Percentiles rank a stretch among this genome's conserved stretches.
phyloP scores from a whole-genome alignment of 1,140 invertebrate genomes.

The Lasaia peninsularis region DNA sequence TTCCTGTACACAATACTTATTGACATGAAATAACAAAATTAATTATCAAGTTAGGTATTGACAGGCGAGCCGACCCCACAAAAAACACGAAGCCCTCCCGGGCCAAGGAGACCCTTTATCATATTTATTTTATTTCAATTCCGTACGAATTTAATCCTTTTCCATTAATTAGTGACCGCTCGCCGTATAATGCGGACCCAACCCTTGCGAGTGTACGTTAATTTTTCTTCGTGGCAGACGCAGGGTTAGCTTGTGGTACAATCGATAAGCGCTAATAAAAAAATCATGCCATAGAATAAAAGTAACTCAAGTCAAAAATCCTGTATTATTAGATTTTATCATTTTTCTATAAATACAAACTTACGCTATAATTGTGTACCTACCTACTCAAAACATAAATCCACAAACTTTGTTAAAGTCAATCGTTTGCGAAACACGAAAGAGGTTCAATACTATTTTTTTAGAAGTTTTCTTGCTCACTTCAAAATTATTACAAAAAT shows the following conservation, averaged over 20 bases:
- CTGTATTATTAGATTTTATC: no score
- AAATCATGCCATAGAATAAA: no score
- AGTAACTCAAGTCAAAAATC: no score
- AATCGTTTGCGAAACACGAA: no score
- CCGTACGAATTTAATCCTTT: slow-evolving; percentile 74
- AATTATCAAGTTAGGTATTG: slow-evolving; percentile 47
- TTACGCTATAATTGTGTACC: no score
- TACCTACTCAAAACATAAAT: no score
- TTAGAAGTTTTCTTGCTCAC: no score
- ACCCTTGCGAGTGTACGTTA: slow-evolving; percentile 48
- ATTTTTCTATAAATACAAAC: no score
- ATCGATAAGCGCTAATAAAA: neutral
- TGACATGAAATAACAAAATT: slow-evolving; percentile 33
- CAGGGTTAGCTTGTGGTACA: slow-evolving; percentile 33
- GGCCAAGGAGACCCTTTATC: slow-evolving; percentile 62
- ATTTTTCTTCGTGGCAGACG: slow-evolving; percentile 58
- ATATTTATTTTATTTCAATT: slow-evolving; percentile 77
- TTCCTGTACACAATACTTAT: slow-evolving; percentile 18
- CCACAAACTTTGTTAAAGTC: no score
- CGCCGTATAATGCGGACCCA: slow-evolving; percentile 57
- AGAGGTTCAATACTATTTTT: no score
- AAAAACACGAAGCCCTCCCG: slow-evolving; percentile 39
- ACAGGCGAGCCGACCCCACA: slow-evolving; percentile 35
- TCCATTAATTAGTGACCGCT: slow-evolving; percentile 75
- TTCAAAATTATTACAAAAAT: no score